phyloP scores from a whole-genome alignment of 2,888 invertebrate genomes.

The Taenaris catops region DNA sequence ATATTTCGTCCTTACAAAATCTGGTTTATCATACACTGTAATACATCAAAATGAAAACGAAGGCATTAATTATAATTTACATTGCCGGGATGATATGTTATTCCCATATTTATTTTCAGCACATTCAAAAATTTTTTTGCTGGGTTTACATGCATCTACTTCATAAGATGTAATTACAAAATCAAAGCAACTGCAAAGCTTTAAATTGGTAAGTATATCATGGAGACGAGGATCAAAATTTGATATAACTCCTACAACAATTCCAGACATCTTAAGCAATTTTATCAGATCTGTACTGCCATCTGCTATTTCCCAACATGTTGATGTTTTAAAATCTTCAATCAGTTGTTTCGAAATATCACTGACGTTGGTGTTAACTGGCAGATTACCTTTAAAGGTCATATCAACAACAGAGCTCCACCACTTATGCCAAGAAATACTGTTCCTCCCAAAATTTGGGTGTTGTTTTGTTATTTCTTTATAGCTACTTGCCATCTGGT shows the following conservation, averaged over 20 bases:
- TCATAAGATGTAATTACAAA: slow-evolving; percentile 91
- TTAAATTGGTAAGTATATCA: slow-evolving; percentile 82
- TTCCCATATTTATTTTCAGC: slow-evolving; percentile 73
- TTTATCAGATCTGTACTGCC: slow-evolving; percentile 84
- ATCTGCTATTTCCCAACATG: slow-evolving; percentile 85
- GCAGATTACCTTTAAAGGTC: slow-evolving; percentile 80
- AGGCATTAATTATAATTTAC: too few species aligned
- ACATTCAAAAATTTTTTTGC: slow-evolving; percentile 83
- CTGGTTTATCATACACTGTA: too few species aligned
- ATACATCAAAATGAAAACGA: too few species aligned
- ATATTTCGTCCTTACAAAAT: too few species aligned
- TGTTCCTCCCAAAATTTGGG: slow-evolving; percentile 89
- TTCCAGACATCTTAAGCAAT: slow-evolving; percentile 65
- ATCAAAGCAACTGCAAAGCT: slow-evolving; percentile 85
- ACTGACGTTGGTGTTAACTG: slow-evolving; percentile 35
- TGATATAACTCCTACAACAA: slow-evolving; percentile 88
- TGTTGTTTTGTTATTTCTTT: slow-evolving; percentile 82
- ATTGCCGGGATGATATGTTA: slow-evolving; percentile 77
- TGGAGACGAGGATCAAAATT: slow-evolving; percentile 93
- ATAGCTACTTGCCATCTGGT: slow-evolving; percentile 84
- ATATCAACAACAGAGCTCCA: slow-evolving; percentile 85
- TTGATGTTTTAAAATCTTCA: slow-evolving; percentile 83
- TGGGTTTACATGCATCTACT: slow-evolving; percentile 87
- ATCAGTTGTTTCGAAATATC: slow-evolving; percentile 81
- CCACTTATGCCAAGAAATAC: slow-evolving; percentile 90